Evolutionary conservation across 2,888 invertebrate species (phyloP).

Genomic region (Tryphoninae sp.): DNA sequence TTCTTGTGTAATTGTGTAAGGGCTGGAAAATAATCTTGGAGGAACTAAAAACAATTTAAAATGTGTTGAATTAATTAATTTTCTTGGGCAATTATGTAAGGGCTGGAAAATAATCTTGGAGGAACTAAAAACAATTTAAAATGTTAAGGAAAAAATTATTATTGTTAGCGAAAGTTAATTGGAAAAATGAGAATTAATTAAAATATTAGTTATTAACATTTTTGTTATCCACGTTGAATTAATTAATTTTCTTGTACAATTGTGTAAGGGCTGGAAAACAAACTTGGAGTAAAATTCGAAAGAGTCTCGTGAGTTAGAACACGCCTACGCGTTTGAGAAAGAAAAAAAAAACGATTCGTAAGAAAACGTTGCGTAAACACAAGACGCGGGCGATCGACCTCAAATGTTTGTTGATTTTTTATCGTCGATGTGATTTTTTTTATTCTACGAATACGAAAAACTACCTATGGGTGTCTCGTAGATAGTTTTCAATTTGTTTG

Average conservation of each 20-base stretch:
- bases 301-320: background rate
- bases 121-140: no score
- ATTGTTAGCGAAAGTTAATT: no score
- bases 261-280: background rate
- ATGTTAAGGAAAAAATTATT: no score
- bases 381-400: background rate
- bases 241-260: no score
- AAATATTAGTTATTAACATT: no score
- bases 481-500: no score
- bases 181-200: no score
- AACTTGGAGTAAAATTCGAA: background rate
- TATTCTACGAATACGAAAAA: no score
- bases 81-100: background rate
- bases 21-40: background rate
- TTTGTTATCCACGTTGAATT: no score
- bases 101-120: background rate
- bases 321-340: conserved; percentile 25
- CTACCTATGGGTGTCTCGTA: no score
- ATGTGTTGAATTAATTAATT: no score
- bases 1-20: background rate
- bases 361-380: conserved; percentile 50
- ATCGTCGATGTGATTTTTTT: background rate
- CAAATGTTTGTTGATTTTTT: background rate
- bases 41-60: no score
- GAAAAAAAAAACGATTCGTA: conserved; percentile 14